phyloP scores from a whole-genome alignment of 2,113 vertebrate species.

The Limanda limanda region DNA sequence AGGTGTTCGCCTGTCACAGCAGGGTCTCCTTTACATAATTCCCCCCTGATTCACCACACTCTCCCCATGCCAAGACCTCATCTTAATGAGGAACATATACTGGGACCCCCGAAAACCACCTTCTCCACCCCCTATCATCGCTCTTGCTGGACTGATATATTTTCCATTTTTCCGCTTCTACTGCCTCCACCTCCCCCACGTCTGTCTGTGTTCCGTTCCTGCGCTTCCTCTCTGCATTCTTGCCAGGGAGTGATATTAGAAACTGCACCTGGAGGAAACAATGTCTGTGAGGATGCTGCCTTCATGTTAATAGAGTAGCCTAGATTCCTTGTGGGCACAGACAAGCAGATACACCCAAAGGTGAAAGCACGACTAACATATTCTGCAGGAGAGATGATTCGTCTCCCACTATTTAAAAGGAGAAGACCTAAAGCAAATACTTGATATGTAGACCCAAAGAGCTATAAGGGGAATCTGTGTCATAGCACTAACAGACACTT shows the following conservation, averaged over 20 bases:
- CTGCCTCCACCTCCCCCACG: slow-evolving; percentile 49
- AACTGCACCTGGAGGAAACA: slow-evolving; percentile 53
- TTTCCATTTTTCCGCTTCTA: slow-evolving; percentile 32
- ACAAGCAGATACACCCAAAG: slow-evolving; percentile 36
- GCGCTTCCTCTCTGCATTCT: slow-evolving; percentile 35
- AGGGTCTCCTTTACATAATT: slow-evolving; percentile 28
- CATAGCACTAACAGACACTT: slow-evolving; percentile 57
- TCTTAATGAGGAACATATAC: slow-evolving; percentile 52
- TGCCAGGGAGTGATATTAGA: slow-evolving; percentile 72
- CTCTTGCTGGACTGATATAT: slow-evolving; percentile 34
- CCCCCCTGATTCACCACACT: slow-evolving; percentile 18
- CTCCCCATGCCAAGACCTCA: slow-evolving; percentile 21
- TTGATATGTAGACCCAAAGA: slow-evolving; percentile 29
- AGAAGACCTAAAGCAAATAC: slow-evolving; percentile 22
- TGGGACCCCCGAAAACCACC: not conserved
- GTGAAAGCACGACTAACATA: slow-evolving; percentile 30
- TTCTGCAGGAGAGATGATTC: slow-evolving; percentile 46
- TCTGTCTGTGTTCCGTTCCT: slow-evolving; percentile 34
- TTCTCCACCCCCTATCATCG: too few species aligned
- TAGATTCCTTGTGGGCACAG: slow-evolving; percentile 45
- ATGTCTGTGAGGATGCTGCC: slow-evolving; percentile 38
- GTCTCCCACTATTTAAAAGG: slow-evolving; percentile 30
- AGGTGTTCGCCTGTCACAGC: slow-evolving; percentile 45
- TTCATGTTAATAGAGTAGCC: slow-evolving; percentile 61
- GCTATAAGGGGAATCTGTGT: slow-evolving; percentile 44